Evolutionary conservation across 1,140 invertebrate species (phyloP), one percentile per base, ranked within the genome.

Genomic region (Agraylea sexmaculata): DNA sequence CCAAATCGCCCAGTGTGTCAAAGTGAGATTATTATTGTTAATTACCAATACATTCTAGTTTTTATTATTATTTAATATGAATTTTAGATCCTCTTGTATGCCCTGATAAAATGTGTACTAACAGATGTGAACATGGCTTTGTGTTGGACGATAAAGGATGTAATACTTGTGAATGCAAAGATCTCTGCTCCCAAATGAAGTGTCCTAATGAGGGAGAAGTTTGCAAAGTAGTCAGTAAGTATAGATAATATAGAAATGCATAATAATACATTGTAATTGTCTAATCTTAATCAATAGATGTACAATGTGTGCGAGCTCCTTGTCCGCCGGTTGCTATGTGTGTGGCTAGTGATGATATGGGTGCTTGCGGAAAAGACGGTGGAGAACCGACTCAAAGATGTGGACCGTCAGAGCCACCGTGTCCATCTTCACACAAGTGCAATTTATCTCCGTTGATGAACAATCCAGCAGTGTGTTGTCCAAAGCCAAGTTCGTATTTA

Each of bases 381-480:
- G 58, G 63, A n/a, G 64, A 71, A 1, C 71, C 69, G 11, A 50
- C 70, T 1, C 65, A 83, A 3, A 70, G 69, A 13, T 88, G 84
- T 49, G 83, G 83, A 0, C 83, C 83, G 0, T 70, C 73, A 42
- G 77, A 77, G 23, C 73, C 73, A 21, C 70, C 70, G 5, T 89
- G 86, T 51, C 86, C 86, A 3, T 83, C 80, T 2, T 82, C 82
- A 1, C 84, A 88, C 60, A 84, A 82, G 45, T 89, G 86, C 51
- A 77, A 85, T 48, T 66, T 87, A 33, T 83, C 82, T 44, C 83
- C 83, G 1, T 70, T 86, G 13, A 77, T 78, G 1, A 41, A 41
- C 28, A 52, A 47, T 10, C 62, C 62, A 2, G 50, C 62, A 0
- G 77, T 87, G 1, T 88, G 86, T 60, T 89, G 85, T 57, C 80